Base-by-base conservation (phyloP, 1,140 invertebrate genomes). In the Lanistes nyassanus region DNA sequence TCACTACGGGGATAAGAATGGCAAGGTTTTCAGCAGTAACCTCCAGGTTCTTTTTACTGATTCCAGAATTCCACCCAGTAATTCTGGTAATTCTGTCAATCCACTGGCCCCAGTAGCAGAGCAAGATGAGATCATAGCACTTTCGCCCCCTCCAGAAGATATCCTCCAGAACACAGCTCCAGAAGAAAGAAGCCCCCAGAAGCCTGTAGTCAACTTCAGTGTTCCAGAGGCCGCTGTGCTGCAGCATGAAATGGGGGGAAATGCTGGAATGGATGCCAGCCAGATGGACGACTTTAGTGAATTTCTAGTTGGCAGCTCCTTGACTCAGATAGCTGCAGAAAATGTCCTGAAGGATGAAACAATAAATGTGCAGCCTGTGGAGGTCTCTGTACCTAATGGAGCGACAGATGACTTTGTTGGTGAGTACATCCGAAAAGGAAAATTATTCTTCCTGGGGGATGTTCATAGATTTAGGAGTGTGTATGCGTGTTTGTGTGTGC, bases 101-200 rank as follows among this genome's bases (percentile, higher is more conserved):
- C 70, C 60, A 11, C 70, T 47, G 5, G 42, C 56, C 23, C 70
- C 70, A 37, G 55, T 72, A 56, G 56, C 70, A 26, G 70, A 72
- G 29, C 51, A 56, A n/a, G 70, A 72, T 0, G 70, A 72, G 34
- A 72, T 7, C 55, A 29, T 39, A 16, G 55, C 70, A 23, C 56
- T 11, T 23, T 11, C 13, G 16, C 29, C 29, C 26, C 23, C 26
- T 9, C n/a, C 42, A 23, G 19, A 6, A 36, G 68, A 70, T 7
- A n/a, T 51, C 13, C 19, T 64, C 29, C 7, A 31, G 29, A 36
- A 64, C 62, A 64, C 62, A n/a, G 34, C 29, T 34, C 1, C 5
- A 31, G 36, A 64, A 31, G 29, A 31, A 16, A 37, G n/a, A 36
- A 39, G 5, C 21, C 23, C 42, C 19, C 16, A 42, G 19, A 4